Evolutionary conservation across 2,888 invertebrate genomes (phyloP), one percentile per base, ranked within the genome.

Genomic region (Schizotus pectinicornis): DNA sequence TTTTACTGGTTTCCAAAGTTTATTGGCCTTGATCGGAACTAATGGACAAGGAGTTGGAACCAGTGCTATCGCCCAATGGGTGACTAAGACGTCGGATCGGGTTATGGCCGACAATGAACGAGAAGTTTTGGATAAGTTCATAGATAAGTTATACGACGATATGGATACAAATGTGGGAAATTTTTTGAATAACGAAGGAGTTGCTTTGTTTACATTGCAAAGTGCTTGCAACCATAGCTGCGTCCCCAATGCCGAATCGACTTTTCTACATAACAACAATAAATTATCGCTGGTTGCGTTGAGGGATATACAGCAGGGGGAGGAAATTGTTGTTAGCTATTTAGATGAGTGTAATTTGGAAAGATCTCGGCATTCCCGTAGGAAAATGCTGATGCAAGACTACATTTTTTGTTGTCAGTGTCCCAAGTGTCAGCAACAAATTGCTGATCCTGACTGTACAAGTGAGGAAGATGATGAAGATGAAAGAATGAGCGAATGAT

Each of bases 11-110:
- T 96, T 97, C 76, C 87, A 88, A 64, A 85, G 85, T 53, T 73
- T 90, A 56, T 73, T 86, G 50, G 87, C 88, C 32, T 58, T 78
- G 39, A 72, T 77, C 47, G 96, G 95, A 3, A 94, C 93, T n/a
- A 98, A 98, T 77, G 93, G 93, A 0, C 98, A 98, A 81, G 97
- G 97, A 3, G 90, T 97, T 52, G 97, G 95, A 2, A 93, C 95
- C 0, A 95, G 94, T 77, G 88, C 95, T 0, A 84, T 96, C 46
- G 90, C 94, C 12, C 85, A 88, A 67, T 98, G 96, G 95, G 92
- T 92, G 2, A 87, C 87, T 68, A 89, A 89, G 68, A 88, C 90
- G 33, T 83, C 88, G 1, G 85, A 87, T 5, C 77, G 93, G 42
- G 81, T 87, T 0, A 78, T 94, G 73, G 81, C 87, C 0, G 84